Base-by-base conservation (phyloP, 2,797 vertebrate species). In the Coregonus suidteri region DNA sequence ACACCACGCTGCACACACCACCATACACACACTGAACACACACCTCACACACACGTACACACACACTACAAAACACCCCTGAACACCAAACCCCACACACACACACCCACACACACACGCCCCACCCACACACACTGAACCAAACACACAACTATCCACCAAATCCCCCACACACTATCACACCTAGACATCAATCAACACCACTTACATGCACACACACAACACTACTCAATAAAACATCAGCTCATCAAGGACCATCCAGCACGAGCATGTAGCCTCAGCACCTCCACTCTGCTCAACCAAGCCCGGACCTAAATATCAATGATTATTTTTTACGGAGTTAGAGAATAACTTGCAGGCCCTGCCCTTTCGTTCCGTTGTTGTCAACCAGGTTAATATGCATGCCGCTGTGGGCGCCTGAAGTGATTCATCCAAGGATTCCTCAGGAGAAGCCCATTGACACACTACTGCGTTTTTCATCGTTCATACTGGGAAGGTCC, bases 401-500 rank as follows among this genome's bases (percentile, higher is more conserved):
- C 34, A 90, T 14, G 52, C 7, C n/a, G n/a, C n/a, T n/a, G n/a
- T 83, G 65, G 75, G 18, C 4, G 14, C 75, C 64, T 47, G 62
- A 52, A 70, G 76, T 87, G 85, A 89, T 85, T 87, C 84, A 90
- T 82, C 77, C 71, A 73, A 41, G 41, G 37, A 73, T 62, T 71
- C 52, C 31, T 84, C 73, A 30, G 35, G 66, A 64, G 20, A n/a
- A n/a, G n/a, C n/a, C n/a, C n/a, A n/a, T n/a, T n/a, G n/a, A n/a
- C n/a, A n/a, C n/a, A n/a, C n/a, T 9, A 6, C 66, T 16, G 66
- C 16, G 13, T 30, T 15, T 14, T 35, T 68, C 66, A 13, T 68
- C 13, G 13, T n/a, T n/a, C n/a, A 51, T 51, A 51, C 47, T 51
- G 47, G 47, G 11, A n/a, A n/a, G n/a, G n/a, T n/a, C n/a, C n/a